Base-by-base conservation (phyloP, 2,888 invertebrate species). In the Andrena hattorfiana region DNA sequence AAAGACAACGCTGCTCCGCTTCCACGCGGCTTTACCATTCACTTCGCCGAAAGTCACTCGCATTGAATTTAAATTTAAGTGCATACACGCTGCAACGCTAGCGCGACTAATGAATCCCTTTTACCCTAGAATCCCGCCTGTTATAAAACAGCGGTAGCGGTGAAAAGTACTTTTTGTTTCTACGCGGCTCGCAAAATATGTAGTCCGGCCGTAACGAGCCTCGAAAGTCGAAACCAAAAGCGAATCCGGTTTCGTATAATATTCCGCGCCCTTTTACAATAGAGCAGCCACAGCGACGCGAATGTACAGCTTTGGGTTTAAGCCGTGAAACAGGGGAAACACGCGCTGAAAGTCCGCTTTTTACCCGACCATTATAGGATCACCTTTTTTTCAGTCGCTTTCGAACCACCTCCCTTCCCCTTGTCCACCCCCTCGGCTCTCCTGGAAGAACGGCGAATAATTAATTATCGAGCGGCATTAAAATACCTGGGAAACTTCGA, bases 381-480 rank as follows among this genome's bases (percentile, higher is more conserved):
- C 72, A 69, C 77, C 20, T 66, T 64, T 56, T 56, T 56, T 35
- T 63, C 20, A 64, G 10, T 48, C 54, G 32, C 69, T 75, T 75
- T 72, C 59, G 54, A 63, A 77, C 30, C 4, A 7, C 13, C 42
- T 8, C 32, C 30, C 23, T 13, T 4, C 0, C 16, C 13, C 42
- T 42, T 5, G 16, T 16, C 42, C 42, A 71, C 68, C 83, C 79
- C 23, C 42, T 35, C 77, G 32, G 51, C n/a, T 28, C 23, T 49
- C 49, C 48, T 28, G 59, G 54, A 23, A 59, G 35, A 67, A 23
- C 77, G 26, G 60, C 26, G 70, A 73, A 81, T 84, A 86, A 88
- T 89, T 88, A 86, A 88, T 87, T 81, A 83, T 78, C 79, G 68
- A 59, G 59, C 10, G 56, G 48, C 49, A 63, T 79, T 81, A 85